Conservation (phyloP, 2,888 invertebrate species). For the Ferdinandea cuprea region DNA sequence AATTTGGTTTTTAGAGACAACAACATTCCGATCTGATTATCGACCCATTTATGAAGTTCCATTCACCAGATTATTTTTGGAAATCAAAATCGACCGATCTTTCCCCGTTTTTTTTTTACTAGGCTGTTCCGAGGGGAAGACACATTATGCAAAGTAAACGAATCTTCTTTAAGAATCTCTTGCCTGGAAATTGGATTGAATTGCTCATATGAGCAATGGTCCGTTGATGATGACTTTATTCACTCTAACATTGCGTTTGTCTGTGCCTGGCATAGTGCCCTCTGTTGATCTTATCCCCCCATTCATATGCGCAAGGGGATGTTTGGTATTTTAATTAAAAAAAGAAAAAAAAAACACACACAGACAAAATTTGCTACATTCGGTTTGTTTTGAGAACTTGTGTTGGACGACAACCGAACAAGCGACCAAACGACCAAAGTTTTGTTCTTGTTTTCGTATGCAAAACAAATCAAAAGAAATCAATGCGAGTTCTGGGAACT, state of each 20-base stretch:
- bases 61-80: slow-evolving; percentile 34
- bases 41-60: slow-evolving; percentile 9
- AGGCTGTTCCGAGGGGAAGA: not conserved
- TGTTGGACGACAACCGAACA: not conserved
- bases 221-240: slow-evolving; percentile 60
- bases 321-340: slow-evolving; percentile 65
- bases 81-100: slow-evolving; percentile 45
- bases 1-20: not conserved
- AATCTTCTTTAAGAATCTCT: not conserved
- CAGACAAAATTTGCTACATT: slow-evolving; percentile 43
- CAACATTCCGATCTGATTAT: slow-evolving; percentile 16
- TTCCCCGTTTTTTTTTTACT: too few species aligned
- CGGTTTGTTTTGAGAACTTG: slow-evolving; percentile 38
- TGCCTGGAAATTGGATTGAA: slow-evolving; percentile 21
- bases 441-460: slow-evolving; percentile 27
- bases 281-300: slow-evolving; percentile 46
- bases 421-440: not conserved
- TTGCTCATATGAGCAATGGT: slow-evolving; percentile 26
- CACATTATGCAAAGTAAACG: not conserved
- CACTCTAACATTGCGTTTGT: slow-evolving; percentile 37
- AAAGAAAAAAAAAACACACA: too few species aligned
- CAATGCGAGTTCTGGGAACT: slow-evolving; percentile 46
- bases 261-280: slow-evolving; percentile 47
- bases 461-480: slow-evolving; percentile 43
- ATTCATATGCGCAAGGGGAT: not conserved